Percentiles rank a stretch among this genome's conserved stretches.
phyloP scores from a whole-genome alignment of 2,888 invertebrate genomes.

The Apamea crenata region DNA sequence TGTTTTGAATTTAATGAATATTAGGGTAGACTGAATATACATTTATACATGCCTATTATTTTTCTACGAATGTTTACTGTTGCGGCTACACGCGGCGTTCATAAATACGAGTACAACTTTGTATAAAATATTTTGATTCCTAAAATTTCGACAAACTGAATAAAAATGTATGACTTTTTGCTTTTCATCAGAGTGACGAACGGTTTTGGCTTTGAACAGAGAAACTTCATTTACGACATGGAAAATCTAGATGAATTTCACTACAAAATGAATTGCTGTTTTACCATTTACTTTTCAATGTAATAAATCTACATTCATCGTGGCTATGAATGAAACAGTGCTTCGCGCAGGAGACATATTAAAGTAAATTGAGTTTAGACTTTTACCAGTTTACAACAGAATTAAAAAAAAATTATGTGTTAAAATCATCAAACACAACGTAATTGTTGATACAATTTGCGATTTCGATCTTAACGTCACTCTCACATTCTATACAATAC shows the following conservation, averaged over 20 bases:
- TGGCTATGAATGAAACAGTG: conserved; percentile 14
- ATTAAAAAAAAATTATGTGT: neutral
- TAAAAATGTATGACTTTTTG: neutral
- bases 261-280: conserved; percentile 24
- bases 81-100: neutral
- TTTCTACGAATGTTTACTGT: neutral
- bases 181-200: neutral
- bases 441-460: conserved; percentile 6
- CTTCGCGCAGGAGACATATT: neutral
- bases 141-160: neutral
- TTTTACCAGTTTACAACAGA: neutral
- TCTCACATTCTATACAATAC: conserved; percentile 4
- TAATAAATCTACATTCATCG: conserved; percentile 1
- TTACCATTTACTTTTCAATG: conserved; percentile 18
- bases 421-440: neutral
- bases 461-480: neutral
- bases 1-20: neutral
- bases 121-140: neutral
- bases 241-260: conserved; percentile 2
- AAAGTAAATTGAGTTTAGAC: neutral
- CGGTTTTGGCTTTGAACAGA: conserved; percentile 17
- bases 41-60: neutral
- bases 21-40: no score
- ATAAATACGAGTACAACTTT: neutral
- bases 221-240: conserved; percentile 2